phyloP scores from a whole-genome alignment of 2,888 invertebrate genomes.

The Eutolmus rufibarbis region DNA sequence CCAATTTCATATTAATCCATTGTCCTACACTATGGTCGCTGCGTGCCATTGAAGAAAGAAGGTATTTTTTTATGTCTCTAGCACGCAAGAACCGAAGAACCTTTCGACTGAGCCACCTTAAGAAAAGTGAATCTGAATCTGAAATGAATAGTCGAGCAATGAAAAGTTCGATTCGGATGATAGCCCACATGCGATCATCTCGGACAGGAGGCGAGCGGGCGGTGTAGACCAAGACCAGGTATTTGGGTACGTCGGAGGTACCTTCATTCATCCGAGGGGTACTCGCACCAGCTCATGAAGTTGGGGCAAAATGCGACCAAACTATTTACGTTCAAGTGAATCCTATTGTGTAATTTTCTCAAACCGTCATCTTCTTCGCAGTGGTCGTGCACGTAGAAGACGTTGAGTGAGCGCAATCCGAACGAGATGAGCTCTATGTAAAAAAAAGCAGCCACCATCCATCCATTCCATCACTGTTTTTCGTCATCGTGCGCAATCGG shows the following conservation, averaged over 20 bases:
- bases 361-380: background rate
- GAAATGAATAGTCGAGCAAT: background rate
- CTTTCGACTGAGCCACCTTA: background rate
- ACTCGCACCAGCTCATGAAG: background rate
- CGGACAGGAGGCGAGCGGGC: background rate
- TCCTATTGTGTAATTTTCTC: constrained; percentile 37
- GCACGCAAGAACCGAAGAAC: background rate
- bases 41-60: background rate
- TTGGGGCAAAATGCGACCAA: background rate
- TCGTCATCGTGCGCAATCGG: constrained; percentile 26
- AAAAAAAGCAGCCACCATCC: background rate
- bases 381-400: background rate
- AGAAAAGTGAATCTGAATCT: constrained; percentile 14
- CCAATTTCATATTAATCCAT: constrained; percentile 5
- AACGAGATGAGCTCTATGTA: background rate
- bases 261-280: constrained; percentile 8
- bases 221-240: background rate
- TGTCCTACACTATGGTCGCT: background rate
- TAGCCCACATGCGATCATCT: background rate
- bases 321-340: constrained; percentile 35
- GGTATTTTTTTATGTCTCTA: background rate
- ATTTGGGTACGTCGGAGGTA: background rate
- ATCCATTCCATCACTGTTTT: constrained; percentile 27
- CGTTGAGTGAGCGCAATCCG: constrained; percentile 4
- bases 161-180: background rate